Percentiles rank a stretch among this genome's conserved stretches.
Conservation (phyloP, 1,140 invertebrate genomes). For the Drosophila simulans region DNA sequence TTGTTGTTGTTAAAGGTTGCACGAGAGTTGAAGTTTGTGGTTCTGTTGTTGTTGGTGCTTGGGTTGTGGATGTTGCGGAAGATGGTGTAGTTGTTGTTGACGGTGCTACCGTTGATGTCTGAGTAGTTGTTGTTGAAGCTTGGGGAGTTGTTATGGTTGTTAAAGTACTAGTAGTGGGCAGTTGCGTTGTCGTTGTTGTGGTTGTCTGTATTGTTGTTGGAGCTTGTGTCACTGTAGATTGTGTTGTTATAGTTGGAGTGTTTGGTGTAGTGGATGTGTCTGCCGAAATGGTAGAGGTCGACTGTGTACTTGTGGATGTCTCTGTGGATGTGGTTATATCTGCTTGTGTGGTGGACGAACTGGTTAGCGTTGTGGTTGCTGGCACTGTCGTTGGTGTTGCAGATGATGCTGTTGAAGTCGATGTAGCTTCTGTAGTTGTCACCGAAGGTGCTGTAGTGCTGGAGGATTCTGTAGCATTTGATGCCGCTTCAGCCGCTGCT, state of each 20-base stretch:
- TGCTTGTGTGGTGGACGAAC: slow-evolving; percentile 5
- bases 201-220: background rate
- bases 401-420: slow-evolving; percentile 14
- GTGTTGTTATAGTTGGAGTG: background rate
- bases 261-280: slow-evolving; percentile 1
- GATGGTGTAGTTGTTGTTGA: slow-evolving; percentile 1
- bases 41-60: background rate
- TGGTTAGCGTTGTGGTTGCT: background rate
- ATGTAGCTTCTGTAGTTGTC: background rate
- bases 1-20: slow-evolving; percentile 1
- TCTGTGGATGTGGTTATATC: background rate
- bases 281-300: background rate
- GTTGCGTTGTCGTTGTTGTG: slow-evolving; percentile 10
- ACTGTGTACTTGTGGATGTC: slow-evolving; percentile 1
- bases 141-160: background rate
- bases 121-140: background rate
- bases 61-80: background rate
- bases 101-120: slow-evolving; percentile 2
- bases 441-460: background rate
- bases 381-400: slow-evolving; percentile 8
- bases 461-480: slow-evolving; percentile 4
- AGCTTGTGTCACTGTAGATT: background rate
- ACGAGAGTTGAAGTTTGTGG: slow-evolving; percentile 2
- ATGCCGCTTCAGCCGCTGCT: slow-evolving; percentile 38
- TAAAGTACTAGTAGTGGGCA: background rate